Evolutionary conservation across 2,797 vertebrate species (phyloP), one percentile per base, ranked within the genome.

Genomic region (Tarsius wallacei): DNA sequence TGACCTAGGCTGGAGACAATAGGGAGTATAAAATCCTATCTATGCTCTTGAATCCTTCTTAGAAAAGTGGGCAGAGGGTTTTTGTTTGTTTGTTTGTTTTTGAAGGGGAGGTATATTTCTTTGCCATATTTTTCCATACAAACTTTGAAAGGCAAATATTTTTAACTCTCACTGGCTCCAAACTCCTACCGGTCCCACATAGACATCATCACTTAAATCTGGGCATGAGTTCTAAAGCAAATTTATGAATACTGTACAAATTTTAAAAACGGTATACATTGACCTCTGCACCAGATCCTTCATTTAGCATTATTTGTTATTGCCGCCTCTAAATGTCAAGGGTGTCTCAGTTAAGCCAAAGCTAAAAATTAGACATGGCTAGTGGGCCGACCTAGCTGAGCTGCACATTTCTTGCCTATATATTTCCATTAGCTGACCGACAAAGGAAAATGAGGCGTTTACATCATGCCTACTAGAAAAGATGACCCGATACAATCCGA

Each of bases 191-290:
- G 90, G 47, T n/a, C 84, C 51, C 90, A 89, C 16, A 53, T 66
- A 88, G 95, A 89, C 12, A 19, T 66, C 19, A 66, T 76, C 42
- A 42, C 71, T 91, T 88, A 90, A 76, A 73, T 86, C 49, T 93
- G 63, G 33, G 15, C 15, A 85, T 28, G 86, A 78, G 3, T 93
- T 76, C 68, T 59, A 86, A 82, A 95, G 80, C 17, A 97, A 90
- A 96, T 93, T 88, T 84, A 70, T 95, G n/a, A 90, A 93, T 83
- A 51, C 77, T 96, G 10, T 91, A 63, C 59, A 94, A 47, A 96
- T 90, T 93, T 95, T 70, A 47, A 91, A 85, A 90, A 55, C 17
- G 22, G 22, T 64, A 19, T 64, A 91, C 13, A 9, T 64, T 88
- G 16, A 33, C n/a, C 55, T 95, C 36, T 91, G 28, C 73, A 59